A percentile compares a stretch with the other conserved stretches of the same genome.
These are phyloP conservation scores for Pelvicachromis taeniatus DNA, from an alignment of 2,113 vertebrate genomes.

Conservation along the genomic window DNA sequence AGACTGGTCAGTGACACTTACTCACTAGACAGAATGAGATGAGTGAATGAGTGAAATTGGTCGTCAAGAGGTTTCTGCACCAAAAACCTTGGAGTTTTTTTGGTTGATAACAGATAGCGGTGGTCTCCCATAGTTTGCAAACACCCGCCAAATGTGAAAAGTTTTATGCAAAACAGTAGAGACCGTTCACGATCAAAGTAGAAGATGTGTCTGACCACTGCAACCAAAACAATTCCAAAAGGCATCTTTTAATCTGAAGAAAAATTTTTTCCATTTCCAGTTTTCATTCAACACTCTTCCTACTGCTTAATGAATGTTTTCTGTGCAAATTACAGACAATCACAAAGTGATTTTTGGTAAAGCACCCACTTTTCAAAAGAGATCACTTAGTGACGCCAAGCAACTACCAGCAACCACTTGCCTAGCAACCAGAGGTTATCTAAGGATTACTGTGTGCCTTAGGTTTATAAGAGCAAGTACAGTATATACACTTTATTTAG, in stretches of 20 bases:
- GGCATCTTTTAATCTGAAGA: not conserved
- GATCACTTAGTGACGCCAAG: not conserved
- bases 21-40: not conserved
- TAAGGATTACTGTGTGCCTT: not conserved
- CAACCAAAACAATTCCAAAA: not conserved
- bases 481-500: not conserved
- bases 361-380: not conserved
- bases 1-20: not conserved
- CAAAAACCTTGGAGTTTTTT: not conserved
- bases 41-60: too few relatives aligned
- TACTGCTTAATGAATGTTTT: fast-evolving
- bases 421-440: not conserved
- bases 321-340: not conserved
- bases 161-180: not conserved
- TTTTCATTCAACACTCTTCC: not conserved
- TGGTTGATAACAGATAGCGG: not conserved
- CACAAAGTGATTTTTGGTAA: not conserved
- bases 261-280: not conserved
- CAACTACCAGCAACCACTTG: not conserved
- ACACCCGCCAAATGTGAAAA: not conserved
- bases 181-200: not conserved
- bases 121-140: not conserved
- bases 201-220: not conserved
- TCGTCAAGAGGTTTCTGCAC: not conserved
- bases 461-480: not conserved